Percentiles rank a stretch among this genome's conserved stretches.
Conservation (phyloP, 2,113 vertebrate genomes). For the Syngnathus floridae region DNA sequence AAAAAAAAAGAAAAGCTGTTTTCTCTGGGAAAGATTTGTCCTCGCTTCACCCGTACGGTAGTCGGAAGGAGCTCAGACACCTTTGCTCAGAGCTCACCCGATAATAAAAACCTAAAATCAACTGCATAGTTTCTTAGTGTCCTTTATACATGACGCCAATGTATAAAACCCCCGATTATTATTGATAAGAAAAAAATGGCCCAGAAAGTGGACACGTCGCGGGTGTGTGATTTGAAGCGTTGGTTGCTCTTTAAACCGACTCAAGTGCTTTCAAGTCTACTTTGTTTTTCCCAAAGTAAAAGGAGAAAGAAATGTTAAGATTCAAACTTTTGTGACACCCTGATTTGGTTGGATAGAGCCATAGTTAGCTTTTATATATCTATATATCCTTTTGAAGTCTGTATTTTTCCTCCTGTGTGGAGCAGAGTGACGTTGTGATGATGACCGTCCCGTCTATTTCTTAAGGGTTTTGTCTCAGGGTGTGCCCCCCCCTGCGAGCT, state of each 20-base stretch:
- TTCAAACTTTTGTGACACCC: constrained; percentile 75
- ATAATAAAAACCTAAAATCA: constrained; percentile 66
- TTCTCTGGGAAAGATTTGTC: constrained; percentile 63
- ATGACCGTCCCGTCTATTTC: constrained; percentile 42
- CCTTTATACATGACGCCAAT: constrained; percentile 60
- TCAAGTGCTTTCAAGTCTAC: constrained; percentile 62
- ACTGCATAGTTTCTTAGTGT: constrained; percentile 74
- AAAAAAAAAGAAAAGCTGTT: constrained; percentile 70
- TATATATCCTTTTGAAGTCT: constrained; percentile 49
- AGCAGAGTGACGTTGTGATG: constrained; percentile 40
- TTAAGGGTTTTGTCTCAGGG: constrained; percentile 51
- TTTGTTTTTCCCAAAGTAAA: constrained; percentile 61
- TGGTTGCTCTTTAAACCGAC: constrained; percentile 67
- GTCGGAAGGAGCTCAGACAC: constrained; percentile 66
- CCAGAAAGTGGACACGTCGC: constrained; percentile 68
- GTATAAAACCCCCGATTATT: constrained; percentile 57
- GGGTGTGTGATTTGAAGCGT: constrained; percentile 69
- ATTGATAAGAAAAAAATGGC: constrained; percentile 59
- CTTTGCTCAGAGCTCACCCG: constrained; percentile 64
- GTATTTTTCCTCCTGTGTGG: constrained; percentile 51
- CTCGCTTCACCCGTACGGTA: constrained; percentile 70
- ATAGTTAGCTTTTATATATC: constrained; percentile 60
- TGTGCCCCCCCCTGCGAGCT: constrained; percentile 47
- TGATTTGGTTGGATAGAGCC: constrained; percentile 80
- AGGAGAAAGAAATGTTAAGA: constrained; percentile 68